These are phyloP conservation scores for Eulemur macaco DNA, from an alignment of 2,113 vertebrate genomes.

Conservation along the genomic window DNA sequence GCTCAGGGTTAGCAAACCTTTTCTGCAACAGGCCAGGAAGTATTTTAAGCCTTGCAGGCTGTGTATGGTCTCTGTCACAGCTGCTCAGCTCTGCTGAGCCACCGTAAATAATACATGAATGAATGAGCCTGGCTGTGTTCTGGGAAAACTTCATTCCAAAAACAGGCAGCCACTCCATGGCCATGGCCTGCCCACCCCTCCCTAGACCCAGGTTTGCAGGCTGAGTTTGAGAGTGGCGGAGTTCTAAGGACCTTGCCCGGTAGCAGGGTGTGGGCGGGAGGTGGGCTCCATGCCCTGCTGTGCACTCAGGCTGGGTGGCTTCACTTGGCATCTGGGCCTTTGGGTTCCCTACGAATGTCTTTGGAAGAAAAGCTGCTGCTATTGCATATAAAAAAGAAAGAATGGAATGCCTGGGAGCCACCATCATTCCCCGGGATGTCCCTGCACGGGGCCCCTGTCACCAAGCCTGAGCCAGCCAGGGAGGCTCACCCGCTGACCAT, in stretches of 20 bases:
- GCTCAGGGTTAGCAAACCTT: background rate
- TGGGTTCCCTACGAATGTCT: background rate
- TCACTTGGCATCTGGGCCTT: background rate
- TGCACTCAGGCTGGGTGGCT: rapidly evolving
- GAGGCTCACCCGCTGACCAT: background rate
- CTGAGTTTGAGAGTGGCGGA: background rate
- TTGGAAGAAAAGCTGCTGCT: background rate
- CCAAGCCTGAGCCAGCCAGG: background rate
- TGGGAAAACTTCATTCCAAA: too few species aligned
- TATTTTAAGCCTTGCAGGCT: background rate
- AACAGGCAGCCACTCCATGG: background rate
- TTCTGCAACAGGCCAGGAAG: background rate
- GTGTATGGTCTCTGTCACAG: rapidly evolving
- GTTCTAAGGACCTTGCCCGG: background rate
- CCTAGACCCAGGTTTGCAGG: rapidly evolving
- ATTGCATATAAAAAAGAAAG: background rate
- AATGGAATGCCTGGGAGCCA: too few species aligned
- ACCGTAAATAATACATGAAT: rapidly evolving
- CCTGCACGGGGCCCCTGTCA: rapidly evolving
- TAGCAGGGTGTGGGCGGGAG: rapidly evolving
- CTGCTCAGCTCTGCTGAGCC: background rate
- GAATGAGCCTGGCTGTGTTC: rapidly evolving
- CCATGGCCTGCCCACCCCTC: too few species aligned
- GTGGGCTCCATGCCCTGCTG: background rate
- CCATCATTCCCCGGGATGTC: rapidly evolving